Conservation (phyloP, 2,797 vertebrate genomes). For the Notolabrus celidotus region DNA sequence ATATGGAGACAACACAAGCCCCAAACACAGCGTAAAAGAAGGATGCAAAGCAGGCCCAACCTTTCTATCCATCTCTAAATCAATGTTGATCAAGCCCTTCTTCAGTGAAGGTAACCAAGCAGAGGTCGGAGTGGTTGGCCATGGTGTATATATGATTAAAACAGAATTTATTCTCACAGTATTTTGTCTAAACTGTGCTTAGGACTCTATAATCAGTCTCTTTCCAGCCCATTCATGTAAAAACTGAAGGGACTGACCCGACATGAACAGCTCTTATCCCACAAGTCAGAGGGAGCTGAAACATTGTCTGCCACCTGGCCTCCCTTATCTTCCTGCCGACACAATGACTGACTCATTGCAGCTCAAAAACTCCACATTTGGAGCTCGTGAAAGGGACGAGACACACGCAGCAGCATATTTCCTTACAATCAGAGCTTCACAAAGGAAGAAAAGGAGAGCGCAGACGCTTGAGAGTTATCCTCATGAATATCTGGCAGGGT, state of each 20-base stretch:
- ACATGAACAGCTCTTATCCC: constrained; percentile 47
- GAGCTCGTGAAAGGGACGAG: constrained; percentile 70
- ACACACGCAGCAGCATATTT: constrained; percentile 71
- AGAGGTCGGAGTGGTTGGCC: neutral
- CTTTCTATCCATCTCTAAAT: neutral
- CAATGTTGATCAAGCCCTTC: constrained; percentile 3
- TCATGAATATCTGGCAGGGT: constrained; percentile 71
- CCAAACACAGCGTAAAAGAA: neutral
- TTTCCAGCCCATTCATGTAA: constrained; percentile 32
- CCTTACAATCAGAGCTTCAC: constrained; percentile 76
- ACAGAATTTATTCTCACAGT: neutral
- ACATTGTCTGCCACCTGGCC: constrained; percentile 70
- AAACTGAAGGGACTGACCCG: constrained; percentile 42
- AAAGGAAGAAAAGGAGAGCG: constrained; percentile 70
- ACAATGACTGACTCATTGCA: constrained; percentile 64
- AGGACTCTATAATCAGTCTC: constrained; percentile 23
- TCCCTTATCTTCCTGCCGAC: constrained; percentile 63
- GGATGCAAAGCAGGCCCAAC: neutral
- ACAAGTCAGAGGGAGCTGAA: constrained; percentile 50
- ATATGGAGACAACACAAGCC: neutral
- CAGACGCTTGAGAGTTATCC: constrained; percentile 72
- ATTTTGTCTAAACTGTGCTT: constrained; percentile 23
- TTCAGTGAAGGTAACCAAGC: neutral
- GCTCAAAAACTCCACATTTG: constrained; percentile 57
- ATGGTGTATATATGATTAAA: constrained; percentile 1